These are phyloP conservation scores for Spongia lamella DNA, from an alignment of 37 sponge, comb jelly and placozoan genomes.

Conservation along the genomic window DNA sequence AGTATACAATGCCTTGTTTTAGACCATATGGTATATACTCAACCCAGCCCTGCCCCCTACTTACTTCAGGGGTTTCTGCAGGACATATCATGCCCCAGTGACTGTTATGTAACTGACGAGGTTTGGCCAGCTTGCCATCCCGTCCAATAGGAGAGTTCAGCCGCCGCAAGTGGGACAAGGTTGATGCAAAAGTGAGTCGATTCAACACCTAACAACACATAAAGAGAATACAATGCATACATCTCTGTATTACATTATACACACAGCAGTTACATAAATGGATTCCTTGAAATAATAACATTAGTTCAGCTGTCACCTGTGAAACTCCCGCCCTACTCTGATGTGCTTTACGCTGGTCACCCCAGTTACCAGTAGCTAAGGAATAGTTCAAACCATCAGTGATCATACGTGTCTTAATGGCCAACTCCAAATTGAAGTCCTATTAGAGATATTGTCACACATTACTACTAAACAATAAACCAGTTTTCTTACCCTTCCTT, in stretches of 20 bases:
- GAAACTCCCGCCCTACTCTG: constrained; percentile 98
- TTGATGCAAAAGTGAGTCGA: constrained; percentile 97
- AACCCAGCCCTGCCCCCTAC: neutral
- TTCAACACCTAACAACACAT: constrained; percentile 77
- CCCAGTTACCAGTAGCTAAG: constrained; percentile 99
- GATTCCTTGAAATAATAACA: neutral
- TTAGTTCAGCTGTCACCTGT: constrained; percentile 78
- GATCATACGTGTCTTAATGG: constrained; percentile 90
- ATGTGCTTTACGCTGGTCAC: constrained; percentile 99
- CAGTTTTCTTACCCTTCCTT: constrained; percentile 73
- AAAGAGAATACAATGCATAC: neutral
- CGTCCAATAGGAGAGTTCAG: constrained; percentile 99
- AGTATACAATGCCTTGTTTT: no score
- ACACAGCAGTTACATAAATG: neutral
- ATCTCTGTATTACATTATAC: neutral
- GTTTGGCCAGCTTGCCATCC: constrained; percentile 97
- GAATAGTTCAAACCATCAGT: constrained; percentile 98
- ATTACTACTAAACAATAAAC: neutral
- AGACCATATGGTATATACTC: no score
- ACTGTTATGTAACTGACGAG: constrained; percentile 98
- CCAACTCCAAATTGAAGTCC: constrained; percentile 97
- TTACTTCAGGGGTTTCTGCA: constrained; percentile 97
- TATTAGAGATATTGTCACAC: constrained; percentile 20
- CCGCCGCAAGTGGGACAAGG: constrained; percentile 93
- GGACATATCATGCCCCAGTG: constrained; percentile 99